Evolutionary conservation across 2,797 vertebrate genomes (phyloP).

Genomic region (Hapalemur alaotrensis): DNA sequence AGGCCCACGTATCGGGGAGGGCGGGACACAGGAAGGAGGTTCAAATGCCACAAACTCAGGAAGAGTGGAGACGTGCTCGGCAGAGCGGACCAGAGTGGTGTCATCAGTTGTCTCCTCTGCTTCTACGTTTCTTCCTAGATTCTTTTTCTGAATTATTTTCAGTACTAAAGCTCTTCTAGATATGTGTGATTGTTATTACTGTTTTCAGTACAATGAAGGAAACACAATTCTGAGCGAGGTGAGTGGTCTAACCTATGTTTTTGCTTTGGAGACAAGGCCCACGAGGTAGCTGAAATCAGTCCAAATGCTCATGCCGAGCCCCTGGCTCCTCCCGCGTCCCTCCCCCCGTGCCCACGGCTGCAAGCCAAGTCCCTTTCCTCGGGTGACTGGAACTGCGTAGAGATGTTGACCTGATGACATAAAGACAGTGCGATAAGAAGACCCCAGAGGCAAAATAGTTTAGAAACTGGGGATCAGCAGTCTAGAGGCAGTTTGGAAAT

Average conservation of each 20-base stretch:
- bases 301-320: not conserved
- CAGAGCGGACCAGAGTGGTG: fast-evolving
- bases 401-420: not conserved
- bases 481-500: not conserved
- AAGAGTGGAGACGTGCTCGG: no score
- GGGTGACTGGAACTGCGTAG: not conserved
- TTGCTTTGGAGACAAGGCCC: not conserved
- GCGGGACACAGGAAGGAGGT: not conserved
- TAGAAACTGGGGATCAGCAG: not conserved
- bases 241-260: not conserved
- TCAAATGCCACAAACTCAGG: no score
- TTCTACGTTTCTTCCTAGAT: not conserved
- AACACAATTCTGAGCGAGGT: not conserved
- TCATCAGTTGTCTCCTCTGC: fast-evolving
- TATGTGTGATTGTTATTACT: not conserved
- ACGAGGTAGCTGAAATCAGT: not conserved
- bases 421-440: not conserved
- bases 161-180: not conserved
- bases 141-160: not conserved
- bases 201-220: not conserved
- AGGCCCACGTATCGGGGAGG: not conserved
- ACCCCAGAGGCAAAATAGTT: not conserved
- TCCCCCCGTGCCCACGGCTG: no score
- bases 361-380: not conserved
- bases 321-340: no score